Evolutionary conservation across 2,113 vertebrate species (phyloP).

Genomic region (Varanus komodoensis): DNA sequence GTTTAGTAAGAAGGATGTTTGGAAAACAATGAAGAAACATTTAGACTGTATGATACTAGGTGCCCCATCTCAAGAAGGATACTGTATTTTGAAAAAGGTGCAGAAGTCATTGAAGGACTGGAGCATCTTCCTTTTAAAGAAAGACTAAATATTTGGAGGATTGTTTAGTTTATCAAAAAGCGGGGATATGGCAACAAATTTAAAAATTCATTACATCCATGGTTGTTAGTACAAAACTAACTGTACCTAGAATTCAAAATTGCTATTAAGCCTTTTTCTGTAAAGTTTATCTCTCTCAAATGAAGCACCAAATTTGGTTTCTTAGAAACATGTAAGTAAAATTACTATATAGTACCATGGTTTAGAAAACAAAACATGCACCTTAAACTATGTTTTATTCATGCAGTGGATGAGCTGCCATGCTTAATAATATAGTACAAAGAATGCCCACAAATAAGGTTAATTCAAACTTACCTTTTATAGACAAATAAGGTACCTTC

Average conservation of each 20-base stretch:
- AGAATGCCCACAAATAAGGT: neutral
- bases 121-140: neutral
- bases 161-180: neutral
- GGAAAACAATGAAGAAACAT: neutral
- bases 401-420: neutral
- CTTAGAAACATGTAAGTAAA: neutral
- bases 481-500: constrained; percentile 98
- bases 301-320: neutral
- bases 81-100: neutral
- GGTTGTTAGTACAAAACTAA: neutral
- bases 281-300: neutral
- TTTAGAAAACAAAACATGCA: neutral
- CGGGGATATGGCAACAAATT: neutral
- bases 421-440: neutral
- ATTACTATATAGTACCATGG: neutral
- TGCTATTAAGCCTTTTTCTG: neutral
- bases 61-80: neutral
- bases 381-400: neutral
- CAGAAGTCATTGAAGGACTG: neutral
- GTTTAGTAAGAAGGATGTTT: neutral
- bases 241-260: neutral
- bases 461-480: constrained; percentile 83
- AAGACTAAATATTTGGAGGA: too few species aligned
- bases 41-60: neutral
- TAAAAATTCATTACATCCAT: neutral